Evolutionary conservation across 1,140 invertebrate species (phyloP).

Genomic region (Caerostris extrusa): DNA sequence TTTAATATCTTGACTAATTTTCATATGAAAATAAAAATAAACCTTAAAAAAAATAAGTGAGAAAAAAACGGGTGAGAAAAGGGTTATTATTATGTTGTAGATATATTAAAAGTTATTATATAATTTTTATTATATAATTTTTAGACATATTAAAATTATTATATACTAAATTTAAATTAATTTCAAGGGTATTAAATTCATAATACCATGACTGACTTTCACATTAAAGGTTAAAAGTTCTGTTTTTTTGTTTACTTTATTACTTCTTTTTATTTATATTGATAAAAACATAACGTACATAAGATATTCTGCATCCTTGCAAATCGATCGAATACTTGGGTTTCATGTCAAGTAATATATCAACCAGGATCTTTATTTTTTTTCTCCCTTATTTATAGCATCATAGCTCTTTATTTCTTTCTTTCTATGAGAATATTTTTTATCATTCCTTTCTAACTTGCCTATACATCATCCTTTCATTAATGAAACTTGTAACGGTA

Average conservation of each 20-base stretch:
- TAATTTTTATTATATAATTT: too few relatives aligned
- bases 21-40: too few relatives aligned
- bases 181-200: too few relatives aligned
- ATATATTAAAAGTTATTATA: too few relatives aligned
- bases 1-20: too few relatives aligned
- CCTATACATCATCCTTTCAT: slow-evolving; percentile 8
- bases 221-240: not conserved
- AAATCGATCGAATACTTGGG: slow-evolving; percentile 13
- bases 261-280: not conserved
- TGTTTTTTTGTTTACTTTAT: not conserved
- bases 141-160: too few relatives aligned
- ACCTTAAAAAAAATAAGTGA: too few relatives aligned
- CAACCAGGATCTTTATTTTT: slow-evolving; percentile 8
- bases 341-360: slow-evolving; percentile 57
- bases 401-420: slow-evolving; percentile 23
- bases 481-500: slow-evolving; percentile 31
- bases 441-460: not conserved
- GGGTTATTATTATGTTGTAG: too few relatives aligned
- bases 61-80: too few relatives aligned
- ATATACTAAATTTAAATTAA: too few relatives aligned
- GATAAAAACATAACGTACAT: not conserved
- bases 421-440: not conserved
- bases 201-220: too few relatives aligned
- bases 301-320: not conserved
- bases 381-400: slow-evolving; percentile 1